phyloP scores from a whole-genome alignment of 2,113 vertebrate species.

The Todiramphus chloris region DNA sequence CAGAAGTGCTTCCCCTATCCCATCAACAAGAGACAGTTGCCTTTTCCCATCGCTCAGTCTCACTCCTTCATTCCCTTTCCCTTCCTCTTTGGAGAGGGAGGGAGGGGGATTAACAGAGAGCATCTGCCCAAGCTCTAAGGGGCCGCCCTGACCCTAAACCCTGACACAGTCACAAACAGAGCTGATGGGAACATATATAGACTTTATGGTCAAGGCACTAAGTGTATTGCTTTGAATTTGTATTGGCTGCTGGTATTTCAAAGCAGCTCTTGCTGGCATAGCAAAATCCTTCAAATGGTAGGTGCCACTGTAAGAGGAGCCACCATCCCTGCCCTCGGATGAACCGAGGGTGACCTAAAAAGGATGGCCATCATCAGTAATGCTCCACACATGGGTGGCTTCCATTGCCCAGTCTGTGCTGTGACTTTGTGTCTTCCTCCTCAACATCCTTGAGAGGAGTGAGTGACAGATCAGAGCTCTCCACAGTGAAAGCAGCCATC shows the following conservation, averaged over 20 bases:
- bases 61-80: too few species aligned
- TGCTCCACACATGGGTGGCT: neutral
- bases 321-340: neutral
- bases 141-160: too few species aligned
- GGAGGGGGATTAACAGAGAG: too few species aligned
- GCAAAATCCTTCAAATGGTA: neutral
- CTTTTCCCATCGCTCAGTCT: too few species aligned
- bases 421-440: neutral
- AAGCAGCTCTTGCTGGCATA: neutral
- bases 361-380: neutral
- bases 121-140: too few species aligned
- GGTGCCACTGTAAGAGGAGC: neutral
- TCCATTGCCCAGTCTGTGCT: neutral
- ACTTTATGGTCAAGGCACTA: neutral
- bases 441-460: neutral
- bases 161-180: neutral
- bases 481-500: neutral
- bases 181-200: neutral
- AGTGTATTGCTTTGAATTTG: neutral
- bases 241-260: neutral
- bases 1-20: neutral
- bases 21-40: neutral
- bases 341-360: neutral
- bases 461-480: neutral
- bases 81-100: too few species aligned